Base-by-base conservation (phyloP, 2,113 vertebrate genomes). In the Sceloporus tristichus region DNA sequence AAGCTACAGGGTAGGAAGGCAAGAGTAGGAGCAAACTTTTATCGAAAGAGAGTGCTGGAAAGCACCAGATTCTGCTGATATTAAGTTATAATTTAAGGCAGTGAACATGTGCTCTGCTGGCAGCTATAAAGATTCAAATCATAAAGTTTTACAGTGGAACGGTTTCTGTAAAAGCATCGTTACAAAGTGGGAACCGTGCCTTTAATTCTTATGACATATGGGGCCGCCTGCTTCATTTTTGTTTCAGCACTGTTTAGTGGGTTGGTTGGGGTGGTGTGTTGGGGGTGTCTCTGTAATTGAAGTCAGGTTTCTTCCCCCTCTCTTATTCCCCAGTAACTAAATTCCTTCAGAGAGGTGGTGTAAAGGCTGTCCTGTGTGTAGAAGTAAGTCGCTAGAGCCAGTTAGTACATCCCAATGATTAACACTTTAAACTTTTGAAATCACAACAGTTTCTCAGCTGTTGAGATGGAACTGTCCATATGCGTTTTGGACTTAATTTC, bases 61-160 rank as follows among this genome's bases (percentile, higher is more conserved):
- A 97, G 93, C 92, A 91, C 93, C 23, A 88, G 90, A 94, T 93
- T 96, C 96, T 95, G 94, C 90, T 95, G 95, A 96, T 95, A 97
- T 96, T 96, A 96, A 97, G 96, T 97, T 97, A 97, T 97, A 96
- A 97, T 97, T 97, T 97, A 97, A 96, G 95, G 95, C 96, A 95
- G 95, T 93, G 96, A 97, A 96, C 96, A 97, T 97, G 96, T 97
- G 96, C 96, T 97, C 96, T 97, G 96, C 96, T 97, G 96, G 95
- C 92, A 23, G 96, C 96, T 96, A 96, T 97, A 97, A 97, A 97
- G 97, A 97, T 97, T 96, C 97, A 97, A 97, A 97, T 97, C 96
- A 97, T 97, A 97, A 97, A 97, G 96, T 97, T 97, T 97, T 97
- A 97, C 96, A 97, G 96, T 97, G 97, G 97, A 97, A 97, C 91